Conservation (phyloP, 23 tunicate species). For the Trididemnum miniatum region DNA sequence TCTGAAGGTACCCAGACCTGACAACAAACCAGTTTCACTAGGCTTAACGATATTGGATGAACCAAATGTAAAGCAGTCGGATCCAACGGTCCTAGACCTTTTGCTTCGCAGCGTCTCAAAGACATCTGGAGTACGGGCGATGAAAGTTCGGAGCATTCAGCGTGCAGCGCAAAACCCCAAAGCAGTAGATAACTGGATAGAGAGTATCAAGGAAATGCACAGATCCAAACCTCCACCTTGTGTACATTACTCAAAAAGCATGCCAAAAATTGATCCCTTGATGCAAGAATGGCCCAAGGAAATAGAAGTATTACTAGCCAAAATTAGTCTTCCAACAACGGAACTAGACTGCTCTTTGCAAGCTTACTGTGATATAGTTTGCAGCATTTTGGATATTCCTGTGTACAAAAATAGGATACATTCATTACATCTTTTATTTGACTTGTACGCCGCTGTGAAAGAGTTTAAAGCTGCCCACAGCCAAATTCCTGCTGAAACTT, state of each 20-base stretch:
- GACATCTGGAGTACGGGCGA: slow-evolving; percentile 71
- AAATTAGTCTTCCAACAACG: slow-evolving; percentile 54
- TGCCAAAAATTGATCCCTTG: slow-evolving; percentile 81
- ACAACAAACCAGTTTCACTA: slow-evolving; percentile 45
- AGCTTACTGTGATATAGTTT: slow-evolving; percentile 55
- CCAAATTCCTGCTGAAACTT: too few relatives aligned
- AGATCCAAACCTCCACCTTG: slow-evolving; percentile 77
- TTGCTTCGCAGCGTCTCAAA: slow-evolving; percentile 72
- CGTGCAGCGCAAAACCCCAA: slow-evolving; percentile 67
- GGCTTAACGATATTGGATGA: slow-evolving; percentile 87
- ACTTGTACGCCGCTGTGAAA: slow-evolving; percentile 76
- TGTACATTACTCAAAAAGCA: slow-evolving; percentile 81
- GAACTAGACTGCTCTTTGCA: slow-evolving; percentile 61
- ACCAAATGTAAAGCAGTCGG: slow-evolving; percentile 86
- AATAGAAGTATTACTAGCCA: slow-evolving; percentile 43
- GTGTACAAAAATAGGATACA: slow-evolving; percentile 62
- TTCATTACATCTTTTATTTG: slow-evolving; percentile 64
- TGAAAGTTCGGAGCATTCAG: slow-evolving; percentile 76
- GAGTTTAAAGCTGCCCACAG: slow-evolving; percentile 39
- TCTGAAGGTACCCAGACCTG: slow-evolving; percentile 86
- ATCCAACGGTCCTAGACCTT: slow-evolving; percentile 88
- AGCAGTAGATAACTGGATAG: slow-evolving; percentile 83
- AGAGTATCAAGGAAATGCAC: slow-evolving; percentile 74
- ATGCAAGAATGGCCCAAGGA: slow-evolving; percentile 95
- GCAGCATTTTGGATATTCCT: slow-evolving; percentile 70